Conservation (phyloP, 2,113 vertebrate species). For the Chitala chitala region DNA sequence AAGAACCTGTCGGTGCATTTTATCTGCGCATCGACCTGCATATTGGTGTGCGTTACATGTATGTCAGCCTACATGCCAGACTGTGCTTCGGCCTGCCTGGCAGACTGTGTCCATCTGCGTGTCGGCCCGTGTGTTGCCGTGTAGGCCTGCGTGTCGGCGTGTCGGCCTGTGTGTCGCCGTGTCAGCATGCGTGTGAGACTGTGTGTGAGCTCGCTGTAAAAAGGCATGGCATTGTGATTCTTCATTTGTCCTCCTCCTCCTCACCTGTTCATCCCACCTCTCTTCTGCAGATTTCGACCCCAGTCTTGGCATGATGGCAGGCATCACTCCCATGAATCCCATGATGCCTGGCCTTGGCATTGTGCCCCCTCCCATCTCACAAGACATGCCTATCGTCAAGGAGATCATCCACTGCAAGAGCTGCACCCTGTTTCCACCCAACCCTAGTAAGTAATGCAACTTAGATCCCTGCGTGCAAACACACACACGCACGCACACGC, state of each 20-base stretch:
- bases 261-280: neutral
- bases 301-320: constrained; percentile 85
- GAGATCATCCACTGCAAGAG: constrained; percentile 97
- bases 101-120: no score
- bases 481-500: neutral
- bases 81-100: no score
- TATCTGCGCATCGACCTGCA: no score
- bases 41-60: no score
- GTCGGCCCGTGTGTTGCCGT: no score
- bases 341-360: constrained; percentile 88
- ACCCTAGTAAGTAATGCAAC: constrained; percentile 75
- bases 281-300: constrained; percentile 78
- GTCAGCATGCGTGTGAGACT: no score
- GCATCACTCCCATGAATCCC: constrained; percentile 85
- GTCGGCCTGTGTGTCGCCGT: no score
- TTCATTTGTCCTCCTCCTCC: neutral
- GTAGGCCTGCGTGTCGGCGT: no score
- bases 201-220: no score
- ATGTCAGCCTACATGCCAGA: no score
- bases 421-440: constrained; percentile 92
- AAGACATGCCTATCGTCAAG: constrained; percentile 80
- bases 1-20: no score
- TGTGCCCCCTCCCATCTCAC: constrained; percentile 76
- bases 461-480: no score
- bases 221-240: neutral